Percentiles rank a stretch among this genome's conserved stretches.
Conservation (phyloP, 1,140 invertebrate genomes). For the Pantala flavescens region DNA sequence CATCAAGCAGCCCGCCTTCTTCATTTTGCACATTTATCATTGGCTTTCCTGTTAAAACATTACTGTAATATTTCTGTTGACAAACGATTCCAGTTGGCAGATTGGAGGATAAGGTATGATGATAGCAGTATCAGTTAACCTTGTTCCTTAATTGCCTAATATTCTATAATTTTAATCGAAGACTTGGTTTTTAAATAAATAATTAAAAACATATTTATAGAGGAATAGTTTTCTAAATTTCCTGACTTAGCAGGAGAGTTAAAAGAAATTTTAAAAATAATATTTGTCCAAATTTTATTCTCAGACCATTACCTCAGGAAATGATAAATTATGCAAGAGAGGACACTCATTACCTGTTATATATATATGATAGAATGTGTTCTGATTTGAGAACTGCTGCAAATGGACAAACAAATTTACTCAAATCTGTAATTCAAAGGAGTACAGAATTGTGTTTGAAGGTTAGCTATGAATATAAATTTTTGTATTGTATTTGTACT, state of each 20-base stretch:
- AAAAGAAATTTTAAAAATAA: background rate
- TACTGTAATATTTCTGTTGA: conserved; percentile 73
- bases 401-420: conserved; percentile 55
- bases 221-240: no score
- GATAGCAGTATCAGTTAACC: no score
- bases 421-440: conserved; percentile 56
- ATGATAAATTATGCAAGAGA: conserved; percentile 80
- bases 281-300: conserved; percentile 22
- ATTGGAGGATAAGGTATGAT: conserved; percentile 79
- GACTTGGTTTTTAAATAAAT: background rate
- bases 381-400: conserved; percentile 63
- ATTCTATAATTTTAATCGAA: background rate
- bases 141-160: no score
- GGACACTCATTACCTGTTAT: conserved; percentile 93
- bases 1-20: conserved; percentile 73
- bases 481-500: no score
- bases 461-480: conserved; percentile 28
- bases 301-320: conserved; percentile 71
- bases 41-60: conserved; percentile 65
- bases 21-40: conserved; percentile 57
- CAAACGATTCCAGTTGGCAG: conserved; percentile 87
- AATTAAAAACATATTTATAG: no score
- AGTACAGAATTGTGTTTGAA: conserved; percentile 62
- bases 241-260: no score
- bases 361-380: conserved; percentile 76